Conservation (phyloP, 2,888 invertebrate genomes). For the Mamestra brassicae region DNA sequence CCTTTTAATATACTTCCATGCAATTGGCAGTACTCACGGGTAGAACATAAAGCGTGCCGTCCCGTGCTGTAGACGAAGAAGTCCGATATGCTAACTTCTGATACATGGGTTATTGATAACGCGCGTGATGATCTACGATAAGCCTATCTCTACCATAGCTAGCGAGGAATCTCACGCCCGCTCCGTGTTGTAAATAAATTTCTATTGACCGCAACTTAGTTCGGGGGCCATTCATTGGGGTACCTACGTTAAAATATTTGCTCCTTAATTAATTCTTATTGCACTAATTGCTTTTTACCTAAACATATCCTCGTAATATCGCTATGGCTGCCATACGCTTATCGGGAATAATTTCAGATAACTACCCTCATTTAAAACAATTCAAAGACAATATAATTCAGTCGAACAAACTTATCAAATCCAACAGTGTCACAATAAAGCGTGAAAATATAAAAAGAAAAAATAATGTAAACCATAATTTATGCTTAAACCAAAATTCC, state of each 20-base stretch:
- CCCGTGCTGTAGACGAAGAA: not conserved
- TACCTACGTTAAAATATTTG: slow-evolving; percentile 29
- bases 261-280: slow-evolving; percentile 35
- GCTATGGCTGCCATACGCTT: slow-evolving; percentile 60
- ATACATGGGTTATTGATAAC: slow-evolving; percentile 24
- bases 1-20: no score
- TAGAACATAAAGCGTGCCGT: no score
- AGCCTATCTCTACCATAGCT: slow-evolving; percentile 65
- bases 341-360: slow-evolving; percentile 40
- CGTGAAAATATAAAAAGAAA: slow-evolving; percentile 46
- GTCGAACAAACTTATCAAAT: slow-evolving; percentile 48
- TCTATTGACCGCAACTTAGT: slow-evolving; percentile 27
- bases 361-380: slow-evolving; percentile 29
- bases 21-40: no score
- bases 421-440: slow-evolving; percentile 51
- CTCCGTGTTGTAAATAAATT: slow-evolving; percentile 44
- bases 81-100: not conserved
- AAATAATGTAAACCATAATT: slow-evolving; percentile 27
- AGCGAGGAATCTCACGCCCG: slow-evolving; percentile 44
- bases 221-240: slow-evolving; percentile 17
- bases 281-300: slow-evolving; percentile 32
- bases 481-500: slow-evolving; percentile 27
- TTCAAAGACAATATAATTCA: slow-evolving; percentile 45
- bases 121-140: slow-evolving; percentile 59
- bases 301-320: slow-evolving; percentile 32